A percentile compares a stretch with the other conserved stretches of the same genome.
phyloP scores from a whole-genome alignment of 1,140 invertebrate genomes.

The Drosophila albomicans region DNA sequence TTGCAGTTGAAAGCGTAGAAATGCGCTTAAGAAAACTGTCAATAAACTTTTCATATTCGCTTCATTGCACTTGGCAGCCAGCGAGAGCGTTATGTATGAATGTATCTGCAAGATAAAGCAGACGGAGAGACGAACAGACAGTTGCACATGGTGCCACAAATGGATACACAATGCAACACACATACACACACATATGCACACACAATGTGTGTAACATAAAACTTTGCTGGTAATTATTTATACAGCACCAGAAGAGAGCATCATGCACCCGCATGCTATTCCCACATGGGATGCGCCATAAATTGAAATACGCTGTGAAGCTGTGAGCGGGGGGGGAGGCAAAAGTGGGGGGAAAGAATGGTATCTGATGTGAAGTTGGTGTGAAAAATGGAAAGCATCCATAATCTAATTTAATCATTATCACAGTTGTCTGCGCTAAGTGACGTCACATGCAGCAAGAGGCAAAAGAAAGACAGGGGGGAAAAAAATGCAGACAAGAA shows the following conservation, averaged over 20 bases:
- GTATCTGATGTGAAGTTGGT: slow-evolving; percentile 57
- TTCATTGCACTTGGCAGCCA: slow-evolving; percentile 69
- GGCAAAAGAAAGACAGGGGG: not conserved
- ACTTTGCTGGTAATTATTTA: slow-evolving; percentile 80
- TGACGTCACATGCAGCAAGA: slow-evolving; percentile 69
- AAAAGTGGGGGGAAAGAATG: not conserved
- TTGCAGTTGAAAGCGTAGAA: slow-evolving; percentile 54
- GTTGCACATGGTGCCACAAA: slow-evolving; percentile 7
- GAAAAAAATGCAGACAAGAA: not conserved
- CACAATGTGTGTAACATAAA: slow-evolving; percentile 71
- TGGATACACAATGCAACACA: slow-evolving; percentile 14
- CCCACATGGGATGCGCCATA: slow-evolving; percentile 72
- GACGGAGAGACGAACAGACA: slow-evolving; percentile 1
- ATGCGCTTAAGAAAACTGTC: slow-evolving; percentile 78
- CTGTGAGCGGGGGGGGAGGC: not conserved
- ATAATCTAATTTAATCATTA: slow-evolving; percentile 84
- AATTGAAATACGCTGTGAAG: slow-evolving; percentile 64
- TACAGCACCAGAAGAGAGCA: slow-evolving; percentile 63
- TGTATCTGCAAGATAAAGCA: slow-evolving; percentile 41
- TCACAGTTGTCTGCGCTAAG: slow-evolving; percentile 80
- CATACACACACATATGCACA: slow-evolving; percentile 1
- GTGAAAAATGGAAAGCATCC: slow-evolving; percentile 81
- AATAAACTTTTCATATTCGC: slow-evolving; percentile 74
- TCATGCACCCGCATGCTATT: slow-evolving; percentile 75
- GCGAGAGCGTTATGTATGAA: slow-evolving; percentile 1